Evolutionary conservation across 2,888 invertebrate genomes (phyloP).

Genomic region (Anagyrus pseudococci): DNA sequence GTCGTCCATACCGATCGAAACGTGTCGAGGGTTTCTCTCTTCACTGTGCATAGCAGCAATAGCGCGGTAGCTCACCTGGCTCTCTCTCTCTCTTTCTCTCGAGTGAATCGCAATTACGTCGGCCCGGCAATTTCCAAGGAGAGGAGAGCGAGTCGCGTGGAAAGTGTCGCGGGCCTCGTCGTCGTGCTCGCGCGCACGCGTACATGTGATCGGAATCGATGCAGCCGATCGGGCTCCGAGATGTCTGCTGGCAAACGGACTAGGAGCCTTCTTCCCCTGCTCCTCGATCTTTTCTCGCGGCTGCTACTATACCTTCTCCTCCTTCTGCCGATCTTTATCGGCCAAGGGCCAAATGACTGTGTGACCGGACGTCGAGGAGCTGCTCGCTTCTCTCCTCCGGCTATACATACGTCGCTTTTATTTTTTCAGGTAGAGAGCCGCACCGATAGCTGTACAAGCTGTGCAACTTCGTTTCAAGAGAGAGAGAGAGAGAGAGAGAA

Average conservation of each 20-base stretch:
- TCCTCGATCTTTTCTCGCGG: no score
- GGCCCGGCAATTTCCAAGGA: no score
- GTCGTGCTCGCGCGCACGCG: background rate
- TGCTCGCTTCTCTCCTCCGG: no score
- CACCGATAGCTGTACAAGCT: no score
- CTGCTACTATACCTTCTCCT: background rate
- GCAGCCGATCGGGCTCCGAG: conserved; percentile 24
- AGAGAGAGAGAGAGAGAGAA: no score
- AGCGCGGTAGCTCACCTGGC: conserved; percentile 18
- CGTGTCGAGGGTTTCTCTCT: background rate
- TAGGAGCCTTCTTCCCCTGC: no score
- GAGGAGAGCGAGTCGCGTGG: conserved; percentile 18
- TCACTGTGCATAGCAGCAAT: background rate
- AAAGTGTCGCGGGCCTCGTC: conserved; percentile 30
- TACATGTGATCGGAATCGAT: conserved; percentile 32
- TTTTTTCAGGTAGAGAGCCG: background rate
- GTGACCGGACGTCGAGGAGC: conserved; percentile 35
- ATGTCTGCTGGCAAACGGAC: no score
- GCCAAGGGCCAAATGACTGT: conserved; percentile 27
- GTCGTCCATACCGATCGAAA: no score
- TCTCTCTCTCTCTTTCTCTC: no score
- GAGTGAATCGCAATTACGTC: no score
- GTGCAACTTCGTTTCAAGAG: conserved; percentile 11
- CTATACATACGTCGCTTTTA: no score
- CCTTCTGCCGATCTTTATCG: no score